Percentiles rank a stretch among this genome's conserved stretches.
Evolutionary conservation across 2,113 vertebrate species (phyloP).

Genomic region (Otocyon megalotis): DNA sequence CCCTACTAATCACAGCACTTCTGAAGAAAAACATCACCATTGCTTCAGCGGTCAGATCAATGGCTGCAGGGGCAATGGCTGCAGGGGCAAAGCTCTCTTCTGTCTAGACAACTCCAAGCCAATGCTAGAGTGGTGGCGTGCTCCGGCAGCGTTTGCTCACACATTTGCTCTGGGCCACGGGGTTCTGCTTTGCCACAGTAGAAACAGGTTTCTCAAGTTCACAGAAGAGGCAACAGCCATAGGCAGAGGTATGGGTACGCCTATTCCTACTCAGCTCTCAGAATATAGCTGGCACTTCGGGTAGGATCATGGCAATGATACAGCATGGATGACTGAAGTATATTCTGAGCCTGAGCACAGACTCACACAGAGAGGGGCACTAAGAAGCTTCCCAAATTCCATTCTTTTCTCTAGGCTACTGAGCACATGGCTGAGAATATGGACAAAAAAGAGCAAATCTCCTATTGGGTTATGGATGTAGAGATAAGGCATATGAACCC

Average conservation of each 20-base stretch:
- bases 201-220: not conserved
- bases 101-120: not conserved
- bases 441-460: not conserved
- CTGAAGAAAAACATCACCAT: not conserved
- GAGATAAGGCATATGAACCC: not conserved
- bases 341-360: not conserved
- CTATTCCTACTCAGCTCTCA: not conserved
- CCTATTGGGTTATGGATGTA: not conserved
- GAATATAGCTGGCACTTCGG: not conserved
- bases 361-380: too few species aligned
- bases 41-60: not conserved
- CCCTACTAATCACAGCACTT: not conserved
- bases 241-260: not conserved
- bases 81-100: not conserved
- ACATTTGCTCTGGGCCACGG: not conserved
- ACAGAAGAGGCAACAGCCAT: not conserved
- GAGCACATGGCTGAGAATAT: not conserved
- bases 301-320: not conserved
- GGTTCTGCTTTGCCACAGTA: not conserved
- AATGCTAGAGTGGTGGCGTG: too few species aligned
- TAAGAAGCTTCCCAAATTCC: not conserved
- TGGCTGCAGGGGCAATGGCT: not conserved
- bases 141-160: not conserved
- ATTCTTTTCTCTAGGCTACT: not conserved
- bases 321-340: not conserved